Evolutionary conservation across 2,113 vertebrate genomes (phyloP).

Genomic region (Lophochroa leadbeateri): DNA sequence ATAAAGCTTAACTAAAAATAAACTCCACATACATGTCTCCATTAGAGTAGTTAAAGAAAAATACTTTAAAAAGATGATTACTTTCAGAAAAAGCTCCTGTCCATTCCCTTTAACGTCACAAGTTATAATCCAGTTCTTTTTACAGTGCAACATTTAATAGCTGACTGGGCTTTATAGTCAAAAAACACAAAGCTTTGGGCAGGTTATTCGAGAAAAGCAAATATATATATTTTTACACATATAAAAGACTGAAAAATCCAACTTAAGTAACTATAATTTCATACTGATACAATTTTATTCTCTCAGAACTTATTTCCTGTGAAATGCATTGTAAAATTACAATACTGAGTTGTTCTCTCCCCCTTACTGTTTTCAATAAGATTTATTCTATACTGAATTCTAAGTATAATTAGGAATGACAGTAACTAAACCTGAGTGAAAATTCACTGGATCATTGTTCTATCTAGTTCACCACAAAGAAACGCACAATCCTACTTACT

Average conservation of each 20-base stretch:
- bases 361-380: not conserved
- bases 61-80: not conserved
- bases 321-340: not conserved
- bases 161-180: not conserved
- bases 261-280: not conserved
- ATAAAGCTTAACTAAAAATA: not conserved
- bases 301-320: not conserved
- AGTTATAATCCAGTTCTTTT: not conserved
- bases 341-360: not conserved
- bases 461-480: not conserved
- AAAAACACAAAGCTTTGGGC: not conserved
- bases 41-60: not conserved
- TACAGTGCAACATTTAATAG: not conserved
- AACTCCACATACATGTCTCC: rapidly evolving
- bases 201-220: not conserved
- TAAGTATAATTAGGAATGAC: not conserved
- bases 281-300: not conserved
- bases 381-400: not conserved
- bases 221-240: not conserved
- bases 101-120: not conserved
- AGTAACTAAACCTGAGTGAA: not conserved
- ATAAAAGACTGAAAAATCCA: not conserved
- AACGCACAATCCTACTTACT: conserved; percentile 70
- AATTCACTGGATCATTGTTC: not conserved
- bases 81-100: not conserved